These are phyloP conservation scores for Drosophila parabipectinata DNA, from an alignment of 1,140 invertebrate species.

Conservation along the genomic window DNA sequence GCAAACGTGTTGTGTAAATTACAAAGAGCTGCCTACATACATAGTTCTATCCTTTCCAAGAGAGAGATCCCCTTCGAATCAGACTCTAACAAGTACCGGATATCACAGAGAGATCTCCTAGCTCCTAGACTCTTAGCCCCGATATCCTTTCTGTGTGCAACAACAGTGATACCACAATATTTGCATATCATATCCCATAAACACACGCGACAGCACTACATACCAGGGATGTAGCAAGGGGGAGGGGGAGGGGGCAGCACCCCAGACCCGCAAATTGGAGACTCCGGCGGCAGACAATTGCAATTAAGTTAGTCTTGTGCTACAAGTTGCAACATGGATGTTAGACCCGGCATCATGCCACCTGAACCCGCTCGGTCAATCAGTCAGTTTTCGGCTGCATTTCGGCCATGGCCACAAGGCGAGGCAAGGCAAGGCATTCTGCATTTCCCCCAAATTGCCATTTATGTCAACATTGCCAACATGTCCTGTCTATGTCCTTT, in stretches of 20 bases:
- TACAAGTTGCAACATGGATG: constrained; percentile 52
- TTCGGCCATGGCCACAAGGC: constrained; percentile 32
- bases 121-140: not conserved
- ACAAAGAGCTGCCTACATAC: constrained; percentile 30
- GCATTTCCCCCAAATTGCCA: constrained; percentile 29
- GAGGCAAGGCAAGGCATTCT: constrained; percentile 16
- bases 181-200: constrained; percentile 83
- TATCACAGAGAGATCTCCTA: too few species aligned
- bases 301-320: constrained; percentile 66
- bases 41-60: too few species aligned
- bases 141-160: constrained; percentile 12
- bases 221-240: not conserved
- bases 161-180: constrained; percentile 76
- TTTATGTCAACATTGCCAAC: constrained; percentile 49
- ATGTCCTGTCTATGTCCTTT: constrained; percentile 35
- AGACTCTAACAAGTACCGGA: too few species aligned
- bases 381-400: constrained; percentile 32
- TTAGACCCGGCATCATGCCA: constrained; percentile 52
- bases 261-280: constrained; percentile 23
- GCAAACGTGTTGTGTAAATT: constrained; percentile 82
- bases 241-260: too few species aligned
- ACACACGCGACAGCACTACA: constrained; percentile 66
- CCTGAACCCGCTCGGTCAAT: constrained; percentile 41
- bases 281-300: constrained; percentile 56
- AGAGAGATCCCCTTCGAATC: too few species aligned